Conservation (phyloP, 2,797 vertebrate genomes). For the Chanos chanos region DNA sequence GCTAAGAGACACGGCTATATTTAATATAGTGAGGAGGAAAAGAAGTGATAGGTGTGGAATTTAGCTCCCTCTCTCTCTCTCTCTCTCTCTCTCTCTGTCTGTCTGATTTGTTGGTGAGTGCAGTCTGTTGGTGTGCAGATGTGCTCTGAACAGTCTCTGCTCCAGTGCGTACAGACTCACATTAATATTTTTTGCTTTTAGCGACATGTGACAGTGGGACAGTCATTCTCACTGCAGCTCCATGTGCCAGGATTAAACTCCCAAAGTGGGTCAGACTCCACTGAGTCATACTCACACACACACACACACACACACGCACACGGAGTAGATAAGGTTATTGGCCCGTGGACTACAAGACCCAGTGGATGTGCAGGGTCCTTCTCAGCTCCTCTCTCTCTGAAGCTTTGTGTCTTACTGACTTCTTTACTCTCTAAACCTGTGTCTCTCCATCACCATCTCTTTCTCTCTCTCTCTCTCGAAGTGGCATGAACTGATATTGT, state of each 20-base stretch:
- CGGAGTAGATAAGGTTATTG: not conserved
- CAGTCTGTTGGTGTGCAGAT: not conserved
- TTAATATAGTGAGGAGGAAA: conserved; percentile 10
- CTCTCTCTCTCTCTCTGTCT: not conserved
- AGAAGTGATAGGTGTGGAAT: not conserved
- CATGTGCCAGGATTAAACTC: conserved; percentile 58
- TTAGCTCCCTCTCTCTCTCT: not conserved
- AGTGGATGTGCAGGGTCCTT: not conserved
- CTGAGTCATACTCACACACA: conserved; percentile 31
- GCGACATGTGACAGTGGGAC: conserved; percentile 10
- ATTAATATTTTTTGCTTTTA: conserved; percentile 14
- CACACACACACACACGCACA: conserved; percentile 2
- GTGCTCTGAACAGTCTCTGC: not conserved
- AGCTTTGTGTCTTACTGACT: no score
- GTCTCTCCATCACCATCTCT: no score
- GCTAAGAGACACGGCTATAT: not conserved
- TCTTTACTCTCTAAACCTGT: no score
- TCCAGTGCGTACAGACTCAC: conserved; percentile 2
- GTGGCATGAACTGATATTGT: no score
- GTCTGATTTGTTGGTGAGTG: not conserved
- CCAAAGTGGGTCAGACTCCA: conserved; percentile 67
- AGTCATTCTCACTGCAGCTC: conserved; percentile 22
- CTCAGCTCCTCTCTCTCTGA: no score
- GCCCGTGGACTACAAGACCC: not conserved
- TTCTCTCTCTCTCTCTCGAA: no score